Percentiles rank a stretch among this genome's conserved stretches.
Evolutionary conservation across 2,888 invertebrate genomes (phyloP).

Genomic region (Trypoxylon attenuatum): DNA sequence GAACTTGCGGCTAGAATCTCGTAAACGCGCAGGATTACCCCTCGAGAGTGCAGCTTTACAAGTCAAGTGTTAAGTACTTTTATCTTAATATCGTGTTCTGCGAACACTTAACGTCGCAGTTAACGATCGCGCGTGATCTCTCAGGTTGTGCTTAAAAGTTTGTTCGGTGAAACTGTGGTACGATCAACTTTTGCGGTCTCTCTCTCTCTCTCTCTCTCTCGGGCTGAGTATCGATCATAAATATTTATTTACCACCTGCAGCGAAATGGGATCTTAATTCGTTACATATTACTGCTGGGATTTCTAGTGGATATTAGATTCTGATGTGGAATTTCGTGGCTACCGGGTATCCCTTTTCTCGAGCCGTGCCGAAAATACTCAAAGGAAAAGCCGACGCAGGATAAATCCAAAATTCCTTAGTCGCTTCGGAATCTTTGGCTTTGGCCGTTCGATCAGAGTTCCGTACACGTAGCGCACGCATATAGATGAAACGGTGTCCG

Average conservation of each 20-base stretch:
- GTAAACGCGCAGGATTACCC: constrained; percentile 10
- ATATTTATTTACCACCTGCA: not conserved
- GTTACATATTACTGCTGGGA: not conserved
- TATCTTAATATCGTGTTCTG: constrained; percentile 8
- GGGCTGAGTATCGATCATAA: not conserved
- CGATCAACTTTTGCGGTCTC: too few species aligned
- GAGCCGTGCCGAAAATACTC: not conserved
- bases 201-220: not conserved
- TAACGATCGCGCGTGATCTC: not conserved
- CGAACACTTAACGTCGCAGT: not conserved
- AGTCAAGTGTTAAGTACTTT: constrained; percentile 9
- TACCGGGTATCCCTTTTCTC: not conserved
- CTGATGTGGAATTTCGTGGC: too few species aligned
- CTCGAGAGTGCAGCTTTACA: constrained; percentile 2
- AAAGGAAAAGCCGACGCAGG: not conserved
- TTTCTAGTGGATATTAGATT: not conserved
- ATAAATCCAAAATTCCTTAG: constrained; percentile 4
- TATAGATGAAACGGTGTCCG: constrained; percentile 16
- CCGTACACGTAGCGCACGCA: constrained; percentile 2
- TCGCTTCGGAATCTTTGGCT: not conserved
- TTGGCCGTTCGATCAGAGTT: not conserved
- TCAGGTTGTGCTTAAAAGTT: too few species aligned
- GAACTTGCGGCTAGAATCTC: constrained; percentile 5
- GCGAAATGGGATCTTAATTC: not conserved
- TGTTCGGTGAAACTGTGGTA: too few species aligned